phyloP scores from a whole-genome alignment of 2,888 invertebrate genomes.

The Chrysotoxum bicinctum region DNA sequence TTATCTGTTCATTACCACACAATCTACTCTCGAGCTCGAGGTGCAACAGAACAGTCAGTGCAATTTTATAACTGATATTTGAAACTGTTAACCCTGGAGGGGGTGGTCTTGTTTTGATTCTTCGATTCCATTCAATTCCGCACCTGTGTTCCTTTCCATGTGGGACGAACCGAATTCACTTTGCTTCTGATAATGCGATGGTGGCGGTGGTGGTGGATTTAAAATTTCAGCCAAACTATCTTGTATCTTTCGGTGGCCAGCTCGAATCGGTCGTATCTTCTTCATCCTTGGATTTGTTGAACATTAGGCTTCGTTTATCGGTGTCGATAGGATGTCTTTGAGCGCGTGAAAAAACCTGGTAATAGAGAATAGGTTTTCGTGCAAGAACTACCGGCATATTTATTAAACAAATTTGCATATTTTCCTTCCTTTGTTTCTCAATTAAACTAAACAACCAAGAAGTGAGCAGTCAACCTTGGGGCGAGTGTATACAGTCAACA shows the following conservation, averaged over 20 bases:
- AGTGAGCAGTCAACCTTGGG: conserved; percentile 57
- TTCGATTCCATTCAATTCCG: conserved; percentile 45
- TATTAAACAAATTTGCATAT: conserved; percentile 17
- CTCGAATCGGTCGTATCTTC: conserved; percentile 40
- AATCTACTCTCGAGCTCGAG: not conserved
- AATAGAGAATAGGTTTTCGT: not conserved
- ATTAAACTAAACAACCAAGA: conserved; percentile 20
- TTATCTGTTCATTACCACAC: conserved; percentile 14
- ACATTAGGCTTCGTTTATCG: conserved; percentile 69
- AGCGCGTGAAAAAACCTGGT: not conserved
- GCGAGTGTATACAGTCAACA: conserved; percentile 33
- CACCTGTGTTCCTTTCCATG: conserved; percentile 51
- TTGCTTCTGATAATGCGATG: conserved; percentile 12
- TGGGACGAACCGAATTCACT: conserved; percentile 36
- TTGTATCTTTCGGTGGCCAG: conserved; percentile 45
- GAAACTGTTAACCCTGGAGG: not conserved
- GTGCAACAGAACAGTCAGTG: conserved; percentile 28
- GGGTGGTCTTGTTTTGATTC: conserved; percentile 66
- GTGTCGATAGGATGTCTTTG: conserved; percentile 51
- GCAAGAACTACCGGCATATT: conserved; percentile 15
- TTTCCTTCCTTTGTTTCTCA: not conserved
- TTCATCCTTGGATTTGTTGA: conserved; percentile 47
- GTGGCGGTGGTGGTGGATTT: conserved; percentile 42
- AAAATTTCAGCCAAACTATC: conserved; percentile 38
- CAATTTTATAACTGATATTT: not conserved